Conservation (phyloP, 2,797 vertebrate genomes). For the Huso huso region DNA sequence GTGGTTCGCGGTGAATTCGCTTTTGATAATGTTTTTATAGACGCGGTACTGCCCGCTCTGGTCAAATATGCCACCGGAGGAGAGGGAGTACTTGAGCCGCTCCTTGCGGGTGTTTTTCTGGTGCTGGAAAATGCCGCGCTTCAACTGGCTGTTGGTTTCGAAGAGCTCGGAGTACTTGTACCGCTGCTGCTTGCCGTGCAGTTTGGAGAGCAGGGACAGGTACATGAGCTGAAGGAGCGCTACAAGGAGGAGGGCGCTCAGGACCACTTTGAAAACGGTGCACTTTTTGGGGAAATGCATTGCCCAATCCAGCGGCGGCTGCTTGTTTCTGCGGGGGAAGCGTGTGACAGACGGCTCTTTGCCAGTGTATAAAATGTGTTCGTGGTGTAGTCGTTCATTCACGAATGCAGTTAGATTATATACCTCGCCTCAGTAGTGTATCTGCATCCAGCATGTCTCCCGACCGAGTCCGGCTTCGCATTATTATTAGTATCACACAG, state of each 20-base stretch:
- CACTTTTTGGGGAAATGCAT: conserved; percentile 74
- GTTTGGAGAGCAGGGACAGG: conserved; percentile 75
- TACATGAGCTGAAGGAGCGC: conserved; percentile 83
- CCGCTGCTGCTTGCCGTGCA: conserved; percentile 76
- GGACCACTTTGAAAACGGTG: conserved; percentile 76
- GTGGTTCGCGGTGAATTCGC: conserved; percentile 56
- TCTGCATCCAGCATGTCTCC: no score
- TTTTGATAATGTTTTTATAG: conserved; percentile 71
- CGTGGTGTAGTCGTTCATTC: no score
- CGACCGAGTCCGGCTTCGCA: no score
- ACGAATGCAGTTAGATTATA: no score
- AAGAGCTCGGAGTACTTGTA: conserved; percentile 77
- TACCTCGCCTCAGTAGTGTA: no score
- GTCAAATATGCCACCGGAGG: conserved; percentile 76
- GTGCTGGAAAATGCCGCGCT: conserved; percentile 30
- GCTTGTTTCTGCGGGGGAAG: not conserved
- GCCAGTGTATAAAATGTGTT: no score
- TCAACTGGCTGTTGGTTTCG: conserved; percentile 36
- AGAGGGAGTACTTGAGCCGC: conserved; percentile 67
- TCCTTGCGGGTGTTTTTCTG: conserved; percentile 63
- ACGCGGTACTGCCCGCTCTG: conserved; percentile 73
- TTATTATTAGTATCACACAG: no score
- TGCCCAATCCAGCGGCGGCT: conserved; percentile 24
- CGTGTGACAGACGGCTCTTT: no score
- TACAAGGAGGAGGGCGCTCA: conserved; percentile 74